Percentiles rank a stretch among this genome's conserved stretches.
Evolutionary conservation across 2,113 vertebrate species (phyloP).

Genomic region (Todiramphus chloris): DNA sequence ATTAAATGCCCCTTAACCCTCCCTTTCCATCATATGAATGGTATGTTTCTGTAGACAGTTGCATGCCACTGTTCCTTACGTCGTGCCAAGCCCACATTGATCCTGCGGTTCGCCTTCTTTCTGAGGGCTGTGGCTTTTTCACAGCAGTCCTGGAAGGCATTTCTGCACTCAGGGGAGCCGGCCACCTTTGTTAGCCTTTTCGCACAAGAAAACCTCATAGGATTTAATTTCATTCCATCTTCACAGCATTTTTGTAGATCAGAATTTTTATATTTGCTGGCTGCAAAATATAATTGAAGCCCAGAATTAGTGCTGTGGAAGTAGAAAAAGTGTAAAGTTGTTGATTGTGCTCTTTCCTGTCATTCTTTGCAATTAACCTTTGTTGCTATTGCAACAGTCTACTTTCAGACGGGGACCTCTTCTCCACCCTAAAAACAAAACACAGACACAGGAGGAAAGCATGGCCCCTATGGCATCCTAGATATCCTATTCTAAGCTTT

Average conservation of each 20-base stretch:
- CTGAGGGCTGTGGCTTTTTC: conserved; percentile 35
- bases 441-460: neutral
- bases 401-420: neutral
- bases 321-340: neutral
- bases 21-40: neutral
- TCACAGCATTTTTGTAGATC: conserved; percentile 55
- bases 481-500: neutral
- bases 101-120: neutral
- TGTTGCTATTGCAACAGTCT: neutral
- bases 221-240: conserved; percentile 57
- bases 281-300: conserved; percentile 29
- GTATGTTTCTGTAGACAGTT: neutral
- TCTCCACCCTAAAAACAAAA: neutral
- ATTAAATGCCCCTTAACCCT: neutral
- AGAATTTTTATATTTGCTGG: conserved; percentile 26
- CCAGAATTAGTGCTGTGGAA: neutral
- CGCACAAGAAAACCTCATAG: conserved; percentile 20
- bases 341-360: neutral
- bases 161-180: neutral
- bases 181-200: conserved; percentile 10
- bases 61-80: conserved; percentile 10
- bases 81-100: conserved; percentile 59
- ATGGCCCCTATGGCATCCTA: neutral
- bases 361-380: neutral
- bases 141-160: neutral